phyloP scores from a whole-genome alignment of 2,888 invertebrate species.

The Agrochola lota region DNA sequence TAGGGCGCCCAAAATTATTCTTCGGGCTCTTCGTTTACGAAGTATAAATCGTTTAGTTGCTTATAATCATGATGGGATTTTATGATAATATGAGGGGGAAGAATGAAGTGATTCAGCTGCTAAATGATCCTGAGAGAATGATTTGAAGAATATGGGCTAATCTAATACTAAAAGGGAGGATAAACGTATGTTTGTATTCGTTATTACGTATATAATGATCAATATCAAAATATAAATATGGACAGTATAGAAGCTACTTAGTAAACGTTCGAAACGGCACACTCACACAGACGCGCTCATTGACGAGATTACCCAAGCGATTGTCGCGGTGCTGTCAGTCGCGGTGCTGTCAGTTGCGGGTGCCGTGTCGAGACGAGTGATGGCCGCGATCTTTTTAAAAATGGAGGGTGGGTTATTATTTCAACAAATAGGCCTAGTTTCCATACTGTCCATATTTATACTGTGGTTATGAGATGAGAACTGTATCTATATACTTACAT shows the following conservation, averaged over 20 bases:
- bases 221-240: background rate
- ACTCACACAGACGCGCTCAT: too few species aligned
- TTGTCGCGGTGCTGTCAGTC: too few species aligned
- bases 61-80: slow-evolving; percentile 42
- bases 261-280: too few species aligned
- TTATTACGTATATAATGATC: background rate
- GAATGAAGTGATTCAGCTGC: slow-evolving; percentile 39
- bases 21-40: slow-evolving; percentile 44
- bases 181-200: background rate
- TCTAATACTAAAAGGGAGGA: background rate
- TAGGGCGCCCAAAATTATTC: slow-evolving; percentile 30
- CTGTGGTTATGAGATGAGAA: background rate
- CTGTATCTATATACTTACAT: too few species aligned
- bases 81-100: slow-evolving; percentile 23
- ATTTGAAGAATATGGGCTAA: slow-evolving; percentile 4
- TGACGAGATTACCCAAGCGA: too few species aligned
- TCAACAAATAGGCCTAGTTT: too few species aligned
- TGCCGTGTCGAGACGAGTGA: too few species aligned
- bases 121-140: slow-evolving; percentile 18
- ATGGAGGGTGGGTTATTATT: too few species aligned
- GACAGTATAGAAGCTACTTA: too few species aligned
- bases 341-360: too few species aligned
- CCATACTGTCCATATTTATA: too few species aligned
- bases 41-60: slow-evolving; percentile 52
- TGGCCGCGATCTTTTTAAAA: too few species aligned